These are phyloP conservation scores for Tragulus kanchil DNA, from an alignment of 2,113 vertebrate species.

Conservation along the genomic window DNA sequence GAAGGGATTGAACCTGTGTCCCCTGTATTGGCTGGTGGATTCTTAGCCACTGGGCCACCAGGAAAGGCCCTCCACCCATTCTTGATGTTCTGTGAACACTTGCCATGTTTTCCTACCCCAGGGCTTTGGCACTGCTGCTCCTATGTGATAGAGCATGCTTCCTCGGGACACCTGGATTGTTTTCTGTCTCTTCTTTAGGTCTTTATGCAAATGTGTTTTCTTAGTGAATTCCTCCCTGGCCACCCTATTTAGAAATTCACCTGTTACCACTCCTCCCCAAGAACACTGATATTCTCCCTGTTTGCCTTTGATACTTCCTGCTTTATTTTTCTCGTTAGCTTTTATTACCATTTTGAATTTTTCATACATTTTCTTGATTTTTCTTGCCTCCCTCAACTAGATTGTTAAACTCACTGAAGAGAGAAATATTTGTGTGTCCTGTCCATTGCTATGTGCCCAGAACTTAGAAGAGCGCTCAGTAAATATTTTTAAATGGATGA, in stretches of 20 bases:
- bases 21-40: neutral
- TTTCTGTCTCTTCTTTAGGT: neutral
- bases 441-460: neutral
- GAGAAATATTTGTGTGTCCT: neutral
- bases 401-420: neutral
- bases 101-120: rapidly evolving
- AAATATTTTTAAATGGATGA: neutral
- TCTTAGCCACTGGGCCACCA: neutral
- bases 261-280: neutral
- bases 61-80: neutral
- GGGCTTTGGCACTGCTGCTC: neutral
- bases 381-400: conserved; percentile 10
- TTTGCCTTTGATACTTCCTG: neutral
- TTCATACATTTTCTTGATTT: neutral
- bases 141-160: too few species aligned
- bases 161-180: neutral
- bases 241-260: neutral
- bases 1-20: neutral
- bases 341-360: neutral
- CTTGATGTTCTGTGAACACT: neutral
- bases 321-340: neutral
- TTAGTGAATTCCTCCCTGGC: neutral
- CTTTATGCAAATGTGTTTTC: neutral
- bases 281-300: neutral
- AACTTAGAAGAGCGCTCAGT: neutral